phyloP scores from a whole-genome alignment of 2,113 vertebrate genomes.

The Arvicanthis niloticus region DNA sequence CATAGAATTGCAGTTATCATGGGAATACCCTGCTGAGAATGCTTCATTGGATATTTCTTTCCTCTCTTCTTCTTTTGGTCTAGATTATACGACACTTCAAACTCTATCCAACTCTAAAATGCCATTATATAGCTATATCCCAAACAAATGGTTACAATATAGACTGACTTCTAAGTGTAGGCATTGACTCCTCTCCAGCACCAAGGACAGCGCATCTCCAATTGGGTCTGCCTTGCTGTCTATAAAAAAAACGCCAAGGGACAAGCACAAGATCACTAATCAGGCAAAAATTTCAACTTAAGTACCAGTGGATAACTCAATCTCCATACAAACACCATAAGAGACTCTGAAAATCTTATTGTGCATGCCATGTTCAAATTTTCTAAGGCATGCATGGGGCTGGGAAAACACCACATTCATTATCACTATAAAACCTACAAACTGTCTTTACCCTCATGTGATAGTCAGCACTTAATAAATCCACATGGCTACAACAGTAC shows the following conservation, averaged over 20 bases:
- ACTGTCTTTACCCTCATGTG: neutral
- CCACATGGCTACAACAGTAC: neutral
- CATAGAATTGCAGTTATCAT: conserved; percentile 50
- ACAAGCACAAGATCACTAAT: neutral
- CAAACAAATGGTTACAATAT: conserved; percentile 45
- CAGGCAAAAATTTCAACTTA: neutral
- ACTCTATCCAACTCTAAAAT: neutral
- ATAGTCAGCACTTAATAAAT: neutral
- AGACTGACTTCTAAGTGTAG: neutral
- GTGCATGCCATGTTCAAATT: neutral
- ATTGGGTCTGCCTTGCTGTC: neutral
- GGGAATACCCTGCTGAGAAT: neutral
- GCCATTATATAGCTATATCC: neutral
- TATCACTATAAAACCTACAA: neutral
- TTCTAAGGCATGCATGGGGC: neutral
- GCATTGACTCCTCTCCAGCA: neutral
- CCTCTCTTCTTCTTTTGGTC: conserved; percentile 2
- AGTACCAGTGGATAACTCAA: neutral
- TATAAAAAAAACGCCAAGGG: neutral
- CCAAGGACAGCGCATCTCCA: neutral
- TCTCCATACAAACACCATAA: neutral
- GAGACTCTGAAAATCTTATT: neutral
- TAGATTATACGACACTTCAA: conserved; percentile 43
- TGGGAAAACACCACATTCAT: neutral
- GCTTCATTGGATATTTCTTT: neutral